A percentile compares a stretch with the other conserved stretches of the same genome.
phyloP scores from a whole-genome alignment of 2,797 vertebrate genomes.

The Danio albolineatus region DNA sequence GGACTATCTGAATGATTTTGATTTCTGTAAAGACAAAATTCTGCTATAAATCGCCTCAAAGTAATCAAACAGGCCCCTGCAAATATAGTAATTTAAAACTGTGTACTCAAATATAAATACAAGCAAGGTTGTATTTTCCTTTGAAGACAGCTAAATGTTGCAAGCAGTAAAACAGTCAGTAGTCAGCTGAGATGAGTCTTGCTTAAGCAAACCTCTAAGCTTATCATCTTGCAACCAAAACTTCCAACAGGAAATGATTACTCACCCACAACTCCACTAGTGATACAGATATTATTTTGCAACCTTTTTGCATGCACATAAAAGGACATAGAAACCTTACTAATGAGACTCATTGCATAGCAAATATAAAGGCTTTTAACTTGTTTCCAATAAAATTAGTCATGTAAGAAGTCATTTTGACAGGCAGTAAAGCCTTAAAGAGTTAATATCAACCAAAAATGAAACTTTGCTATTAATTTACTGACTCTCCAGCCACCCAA shows the following conservation, averaged over 20 bases:
- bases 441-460: too few relatives aligned
- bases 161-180: slow-evolving; percentile 8
- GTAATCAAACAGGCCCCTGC: background rate
- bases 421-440: too few relatives aligned
- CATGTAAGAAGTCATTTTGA: background rate
- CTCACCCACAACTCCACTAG: slow-evolving; percentile 22
- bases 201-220: slow-evolving; percentile 18
- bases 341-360: background rate
- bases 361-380: background rate
- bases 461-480: too few relatives aligned
- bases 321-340: background rate
- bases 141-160: background rate
- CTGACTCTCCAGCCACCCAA: too few relatives aligned
- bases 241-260: slow-evolving; percentile 45
- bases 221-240: slow-evolving; percentile 43
- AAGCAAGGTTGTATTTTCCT: background rate
- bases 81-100: too few relatives aligned
- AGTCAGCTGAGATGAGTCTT: slow-evolving; percentile 27
- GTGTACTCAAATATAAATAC: background rate
- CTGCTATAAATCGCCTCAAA: background rate
- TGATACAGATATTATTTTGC: slow-evolving; percentile 33
- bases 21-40: background rate
- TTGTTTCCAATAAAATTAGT: background rate
- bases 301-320: slow-evolving; percentile 38
- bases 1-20: background rate